Percentiles rank a stretch among this genome's conserved stretches.
phyloP scores from a whole-genome alignment of 2,888 invertebrate genomes.

The Atherix ibis region DNA sequence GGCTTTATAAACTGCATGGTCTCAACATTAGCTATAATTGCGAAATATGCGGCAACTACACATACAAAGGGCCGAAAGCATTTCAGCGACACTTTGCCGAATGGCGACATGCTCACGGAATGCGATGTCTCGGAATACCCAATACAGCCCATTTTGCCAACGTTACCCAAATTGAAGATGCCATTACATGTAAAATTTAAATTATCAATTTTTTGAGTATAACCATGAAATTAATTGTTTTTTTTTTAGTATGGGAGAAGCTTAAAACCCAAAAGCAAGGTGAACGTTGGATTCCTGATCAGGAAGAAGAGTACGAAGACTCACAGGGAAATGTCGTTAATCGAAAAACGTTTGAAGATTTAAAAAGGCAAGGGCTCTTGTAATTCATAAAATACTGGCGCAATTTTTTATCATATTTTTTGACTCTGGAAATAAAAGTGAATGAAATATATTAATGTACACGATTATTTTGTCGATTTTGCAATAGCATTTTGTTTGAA shows the following conservation, averaged over 20 bases:
- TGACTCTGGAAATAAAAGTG: neutral
- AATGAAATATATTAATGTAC: neutral
- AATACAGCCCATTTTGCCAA: constrained; percentile 99
- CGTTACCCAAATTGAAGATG: constrained; percentile 97
- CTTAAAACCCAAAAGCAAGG: constrained; percentile 87
- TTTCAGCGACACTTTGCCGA: constrained; percentile 98
- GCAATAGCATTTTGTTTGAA: no score
- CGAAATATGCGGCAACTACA: constrained; percentile 98
- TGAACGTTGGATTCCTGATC: constrained; percentile 92
- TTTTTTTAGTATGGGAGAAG: constrained; percentile 83
- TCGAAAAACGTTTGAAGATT: constrained; percentile 94
- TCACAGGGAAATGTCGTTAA: constrained; percentile 97
- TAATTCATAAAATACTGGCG: no score
- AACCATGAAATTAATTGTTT: neutral
- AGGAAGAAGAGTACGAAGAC: constrained; percentile 98
- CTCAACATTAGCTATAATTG: constrained; percentile 97
- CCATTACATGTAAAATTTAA: constrained; percentile 61
- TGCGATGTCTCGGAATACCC: constrained; percentile 97
- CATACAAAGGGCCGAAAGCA: constrained; percentile 97
- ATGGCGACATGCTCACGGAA: constrained; percentile 81
- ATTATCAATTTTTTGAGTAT: neutral
- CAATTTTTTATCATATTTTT: neutral
- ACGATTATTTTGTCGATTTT: no score
- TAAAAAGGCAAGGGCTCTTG: constrained; percentile 92
- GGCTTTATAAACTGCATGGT: constrained; percentile 98